Evolutionary conservation across 2,797 vertebrate genomes (phyloP).

Genomic region (Gobionotothen gibberifrons): DNA sequence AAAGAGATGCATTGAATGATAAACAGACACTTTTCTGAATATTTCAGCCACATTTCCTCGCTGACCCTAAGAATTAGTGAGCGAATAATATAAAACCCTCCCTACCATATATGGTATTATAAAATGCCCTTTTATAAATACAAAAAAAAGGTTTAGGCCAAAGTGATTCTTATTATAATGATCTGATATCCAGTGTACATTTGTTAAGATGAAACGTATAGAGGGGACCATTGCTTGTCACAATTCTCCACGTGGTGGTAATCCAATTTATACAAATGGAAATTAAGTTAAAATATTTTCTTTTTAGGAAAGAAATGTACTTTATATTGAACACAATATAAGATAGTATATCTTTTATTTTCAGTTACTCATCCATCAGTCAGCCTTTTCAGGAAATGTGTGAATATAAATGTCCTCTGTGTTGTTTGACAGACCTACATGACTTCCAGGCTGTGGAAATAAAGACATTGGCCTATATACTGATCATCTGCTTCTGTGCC

Average conservation of each 20-base stretch:
- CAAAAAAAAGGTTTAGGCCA: not conserved
- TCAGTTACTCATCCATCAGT: conserved; percentile 31
- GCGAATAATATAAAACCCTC: conserved; percentile 10
- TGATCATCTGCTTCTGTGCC: conserved; percentile 25
- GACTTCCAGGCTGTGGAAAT: conserved; percentile 72
- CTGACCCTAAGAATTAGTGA: conserved; percentile 13
- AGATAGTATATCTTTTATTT: conserved; percentile 28
- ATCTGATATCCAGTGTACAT: conserved; percentile 20
- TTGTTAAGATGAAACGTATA: conserved; percentile 28
- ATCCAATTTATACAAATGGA: conserved; percentile 24
- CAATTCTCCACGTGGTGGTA: conserved; percentile 18
- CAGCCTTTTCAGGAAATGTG: conserved; percentile 48
- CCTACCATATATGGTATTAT: conserved; percentile 2
- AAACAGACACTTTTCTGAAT: conserved; percentile 22
- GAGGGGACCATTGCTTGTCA: conserved; percentile 33
- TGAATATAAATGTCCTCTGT: conserved; percentile 59
- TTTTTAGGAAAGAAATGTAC: conserved; percentile 45
- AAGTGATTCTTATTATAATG: not conserved
- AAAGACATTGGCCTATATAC: conserved; percentile 62
- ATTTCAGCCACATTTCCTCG: conserved; percentile 25
- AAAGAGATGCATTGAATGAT: conserved; percentile 3
- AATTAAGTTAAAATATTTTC: conserved; percentile 14
- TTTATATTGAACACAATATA: conserved; percentile 47
- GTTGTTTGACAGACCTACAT: conserved; percentile 61
- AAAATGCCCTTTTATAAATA: conserved; percentile 16